Conservation (phyloP, 2,113 vertebrate species). For the Hippocampus comes region DNA sequence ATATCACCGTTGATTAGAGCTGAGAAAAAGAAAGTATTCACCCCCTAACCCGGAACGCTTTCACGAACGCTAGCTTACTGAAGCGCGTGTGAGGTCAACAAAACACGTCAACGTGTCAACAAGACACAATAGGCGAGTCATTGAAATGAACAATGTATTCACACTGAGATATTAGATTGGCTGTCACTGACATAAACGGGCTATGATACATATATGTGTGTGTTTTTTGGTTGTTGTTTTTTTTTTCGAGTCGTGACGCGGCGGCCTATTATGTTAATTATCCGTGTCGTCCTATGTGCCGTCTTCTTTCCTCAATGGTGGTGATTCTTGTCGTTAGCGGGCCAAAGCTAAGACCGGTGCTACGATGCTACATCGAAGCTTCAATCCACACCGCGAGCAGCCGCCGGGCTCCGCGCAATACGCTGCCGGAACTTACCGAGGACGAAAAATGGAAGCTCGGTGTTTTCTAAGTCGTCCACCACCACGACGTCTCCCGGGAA, state of each 20-base stretch:
- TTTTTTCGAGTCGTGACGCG: neutral
- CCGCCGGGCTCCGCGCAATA: neutral
- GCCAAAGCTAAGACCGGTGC: neutral
- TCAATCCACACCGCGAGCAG: neutral
- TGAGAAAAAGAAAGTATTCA: neutral
- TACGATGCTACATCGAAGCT: neutral
- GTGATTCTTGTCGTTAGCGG: neutral
- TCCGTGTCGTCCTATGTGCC: neutral
- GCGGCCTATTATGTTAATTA: neutral
- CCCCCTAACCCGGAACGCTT: neutral
- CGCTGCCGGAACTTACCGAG: conserved; percentile 42
- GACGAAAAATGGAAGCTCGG: conserved; percentile 94
- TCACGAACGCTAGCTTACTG: neutral
- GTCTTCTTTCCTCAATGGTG: neutral
- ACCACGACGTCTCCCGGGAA: conserved; percentile 96
- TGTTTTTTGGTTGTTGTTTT: neutral
- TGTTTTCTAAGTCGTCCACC: conserved; percentile 97
- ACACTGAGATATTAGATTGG: neutral
- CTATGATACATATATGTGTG: neutral
- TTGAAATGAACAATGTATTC: neutral
- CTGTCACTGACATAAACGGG: neutral
- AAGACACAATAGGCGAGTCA: neutral
- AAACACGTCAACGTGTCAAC: neutral
- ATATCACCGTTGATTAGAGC: neutral
- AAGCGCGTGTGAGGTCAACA: neutral